Evolutionary conservation across 2,797 vertebrate genomes (phyloP), one percentile per base, ranked within the genome.

Genomic region (Triplophysa yarkandensis): DNA sequence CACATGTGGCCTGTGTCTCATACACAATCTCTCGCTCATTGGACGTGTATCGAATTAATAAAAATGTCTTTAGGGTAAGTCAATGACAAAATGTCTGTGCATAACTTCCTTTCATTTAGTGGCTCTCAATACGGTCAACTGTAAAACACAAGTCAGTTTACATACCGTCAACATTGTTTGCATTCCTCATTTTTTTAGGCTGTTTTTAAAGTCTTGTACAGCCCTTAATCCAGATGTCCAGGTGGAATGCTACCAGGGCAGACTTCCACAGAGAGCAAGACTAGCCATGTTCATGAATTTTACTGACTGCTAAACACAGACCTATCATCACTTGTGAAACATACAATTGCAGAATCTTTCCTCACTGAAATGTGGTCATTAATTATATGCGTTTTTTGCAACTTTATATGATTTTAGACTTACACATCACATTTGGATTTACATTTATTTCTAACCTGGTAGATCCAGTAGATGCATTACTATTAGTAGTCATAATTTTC

Each of bases 171-270:
- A 70, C 79, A 80, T 83, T 81, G 77, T 55, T 69, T 9, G 57
- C 70, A 80, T 83, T 80, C 80, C 80, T 83, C 62, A 73, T 81
- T 76, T 64, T 76, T 64, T 52, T n/a, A 74, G 60, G 65, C 60
- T 32, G 50, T 68, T 55, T 71, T 78, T 41, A 27, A 50, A 77
- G 23, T 41, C 23, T 60, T 63, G 43, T 32, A 43, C 75, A 71
- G 60, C 17, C 73, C 55, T 57, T 57, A 50, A 74, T 75, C 73
- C 81, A 83, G 73, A 81, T 77, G 80, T 73, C 61, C 64, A 80
- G 63, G 77, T 78, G 63, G 30, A 71, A 70, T 44, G n/a, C 66
- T 28, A 50, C 7, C 41, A 43, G 21, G 13, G 39, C 52, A 46
- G 63, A 57, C n/a, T 57, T 44, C 62, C 57, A 23, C 46, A 11